Conservation (phyloP, 2,888 invertebrate genomes). For the Leptinotarsa tumamoca region DNA sequence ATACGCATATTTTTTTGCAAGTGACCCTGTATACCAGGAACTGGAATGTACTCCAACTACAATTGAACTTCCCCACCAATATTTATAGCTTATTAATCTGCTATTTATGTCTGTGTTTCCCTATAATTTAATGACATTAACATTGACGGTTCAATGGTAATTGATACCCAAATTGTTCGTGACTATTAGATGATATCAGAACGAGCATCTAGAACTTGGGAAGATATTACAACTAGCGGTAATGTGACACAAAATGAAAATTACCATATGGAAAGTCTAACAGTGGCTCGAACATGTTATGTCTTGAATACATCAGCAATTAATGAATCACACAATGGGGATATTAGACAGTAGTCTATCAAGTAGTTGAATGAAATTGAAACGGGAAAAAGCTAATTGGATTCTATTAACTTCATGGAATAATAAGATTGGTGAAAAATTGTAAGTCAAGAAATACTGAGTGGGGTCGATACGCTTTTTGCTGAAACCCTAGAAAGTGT, state of each 20-base stretch:
- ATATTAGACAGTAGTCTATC: neutral
- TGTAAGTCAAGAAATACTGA: neutral
- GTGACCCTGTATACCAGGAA: constrained; percentile 2
- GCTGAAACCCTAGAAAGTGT: too few species aligned
- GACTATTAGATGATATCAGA: neutral
- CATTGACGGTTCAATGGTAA: constrained; percentile 4
- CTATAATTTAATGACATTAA: neutral
- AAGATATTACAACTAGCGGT: neutral
- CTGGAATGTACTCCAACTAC: neutral
- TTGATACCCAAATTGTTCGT: neutral
- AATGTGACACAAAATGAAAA: neutral
- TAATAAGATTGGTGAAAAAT: neutral
- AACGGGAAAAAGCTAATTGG: neutral
- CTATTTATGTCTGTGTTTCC: neutral
- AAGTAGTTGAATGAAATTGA: neutral
- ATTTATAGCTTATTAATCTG: constrained; percentile 2
- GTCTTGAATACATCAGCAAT: neutral
- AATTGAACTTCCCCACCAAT: neutral
- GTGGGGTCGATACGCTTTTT: neutral
- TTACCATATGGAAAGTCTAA: constrained; percentile 5
- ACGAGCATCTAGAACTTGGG: neutral
- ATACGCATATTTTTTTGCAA: neutral
- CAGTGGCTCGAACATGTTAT: neutral
- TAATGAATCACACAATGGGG: neutral
- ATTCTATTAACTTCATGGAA: neutral